Conservation (phyloP, 1,140 invertebrate genomes). For the Eumaeus atala region DNA sequence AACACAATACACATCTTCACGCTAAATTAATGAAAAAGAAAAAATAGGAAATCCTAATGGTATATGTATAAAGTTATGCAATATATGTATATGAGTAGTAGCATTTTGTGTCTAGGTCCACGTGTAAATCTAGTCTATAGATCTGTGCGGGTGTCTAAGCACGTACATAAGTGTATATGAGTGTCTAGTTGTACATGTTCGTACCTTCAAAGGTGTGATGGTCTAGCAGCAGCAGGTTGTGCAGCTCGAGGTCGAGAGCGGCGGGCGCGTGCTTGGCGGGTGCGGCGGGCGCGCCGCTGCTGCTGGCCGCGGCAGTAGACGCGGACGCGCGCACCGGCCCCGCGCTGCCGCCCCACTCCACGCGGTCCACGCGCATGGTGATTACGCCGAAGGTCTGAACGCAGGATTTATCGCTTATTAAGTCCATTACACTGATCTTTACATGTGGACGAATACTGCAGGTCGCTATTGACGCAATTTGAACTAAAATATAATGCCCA, state of each 20-base stretch:
- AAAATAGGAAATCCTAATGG: too few relatives aligned
- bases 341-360: conserved; percentile 74
- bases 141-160: neutral
- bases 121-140: too few relatives aligned
- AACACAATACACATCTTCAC: too few relatives aligned
- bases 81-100: too few relatives aligned
- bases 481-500: too few relatives aligned
- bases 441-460: too few relatives aligned
- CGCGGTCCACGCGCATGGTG: conserved; percentile 90
- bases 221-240: conserved; percentile 94
- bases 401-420: too few relatives aligned
- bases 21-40: too few relatives aligned
- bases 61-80: too few relatives aligned
- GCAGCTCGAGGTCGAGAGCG: conserved; percentile 92
- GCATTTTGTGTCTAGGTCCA: neutral
- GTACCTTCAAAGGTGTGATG: conserved; percentile 94
- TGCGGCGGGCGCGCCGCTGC: conserved; percentile 76
- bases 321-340: conserved; percentile 73
- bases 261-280: conserved; percentile 85
- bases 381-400: conserved; percentile 93
- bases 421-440: too few relatives aligned
- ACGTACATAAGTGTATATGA: too few relatives aligned
- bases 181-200: neutral
- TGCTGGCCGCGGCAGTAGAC: conserved; percentile 36
- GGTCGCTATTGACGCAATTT: too few relatives aligned